Evolutionary conservation across 2,888 invertebrate genomes (phyloP), one percentile per base, ranked within the genome.

Genomic region (Agrochola lychnidis): DNA sequence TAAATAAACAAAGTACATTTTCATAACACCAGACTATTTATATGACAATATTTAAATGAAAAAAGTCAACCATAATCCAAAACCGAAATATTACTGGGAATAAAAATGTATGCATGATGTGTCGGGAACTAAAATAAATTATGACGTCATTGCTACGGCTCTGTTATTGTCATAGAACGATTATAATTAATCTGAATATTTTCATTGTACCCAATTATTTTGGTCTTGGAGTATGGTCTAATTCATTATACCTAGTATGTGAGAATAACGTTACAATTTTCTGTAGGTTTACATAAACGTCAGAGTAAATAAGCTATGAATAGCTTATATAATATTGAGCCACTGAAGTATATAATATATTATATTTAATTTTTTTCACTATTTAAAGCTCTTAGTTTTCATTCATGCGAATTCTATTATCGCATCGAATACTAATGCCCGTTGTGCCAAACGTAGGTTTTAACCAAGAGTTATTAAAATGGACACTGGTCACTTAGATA

Each of bases 341-440:
- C 93, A 93, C 94, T 94, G 95, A 96, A 96, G 94, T 96, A 94
- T 95, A 94, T 95, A 94, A 92, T 94, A 95, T 94, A 94, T 94
- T 94, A 94, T 94, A 94, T 93, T 95, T 94, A 94, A 95, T 94
- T 95, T 93, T 51, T 93, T 96, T 96, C 93, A 94, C 96, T 97
- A 97, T 96, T 97, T 97, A 97, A 97, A 97, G 97, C 97, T 97
- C 97, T 97, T 96, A 97, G 95, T 95, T 96, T 95, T 96, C 95
- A 94, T 95, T 93, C 85, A 93, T 93, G 94, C 95, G 94, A 96
- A 92, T 92, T 90, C 91, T 94, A 93, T 88, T 86, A 79, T 90
- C 95, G 95, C 95, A 93, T 92, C 89, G 92, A 94, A 94, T 94
- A 94, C 93, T 94, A 94, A 92, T 90, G 92, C 93, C 93, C 78